Evolutionary conservation across 2,888 invertebrate genomes (phyloP), one percentile per base, ranked within the genome.

Genomic region (Lasioglossum oenotherae): DNA sequence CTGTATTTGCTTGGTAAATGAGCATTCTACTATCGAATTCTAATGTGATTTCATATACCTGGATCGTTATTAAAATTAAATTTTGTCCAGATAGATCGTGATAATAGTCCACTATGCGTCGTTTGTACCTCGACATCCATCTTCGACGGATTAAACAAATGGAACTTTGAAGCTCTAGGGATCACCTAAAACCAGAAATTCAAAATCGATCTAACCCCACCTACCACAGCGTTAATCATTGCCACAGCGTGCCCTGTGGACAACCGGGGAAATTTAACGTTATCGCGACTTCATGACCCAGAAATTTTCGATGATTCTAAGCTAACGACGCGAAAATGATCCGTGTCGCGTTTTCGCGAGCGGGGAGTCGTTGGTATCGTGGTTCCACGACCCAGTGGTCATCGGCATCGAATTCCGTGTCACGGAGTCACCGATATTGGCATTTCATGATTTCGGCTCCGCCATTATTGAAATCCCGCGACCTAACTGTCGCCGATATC

Each of bases 401-500:
- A 73, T 81, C 38, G 49, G 60, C 60, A 38, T 46, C 79, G 64
- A 67, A 79, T 81, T 79, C 81, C 41, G n/a, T 64, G 73, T 67
- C 73, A 67, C 31, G 19, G 49, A 8, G 27, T 27, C 31, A 49
- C 72, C 72, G 73, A 79, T 79, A 73, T 81, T 35, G 78, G 60
- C 46, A 78, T 81, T 78, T 67, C 81, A 23, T 41, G 73, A 79
- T 14, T 60, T 35, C 72, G 60, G n/a, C 31, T 74, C 31, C 27
- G 19, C 46, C 79, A 27, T 81, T 79, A 81, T 81, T 64, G 82
- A 75, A 81, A 53, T 53, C 81, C 41, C 31, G 23, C 75, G 81
- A 74, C 80, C 73, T 31, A 73, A 73, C 64, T 71, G 79, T 78
- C 57, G 73, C 72, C 35, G 74, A 49, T 46, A 44, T 49, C 57